These are phyloP conservation scores for Heliconius hortense DNA, from an alignment of 2,888 invertebrate species.

Conservation along the genomic window DNA sequence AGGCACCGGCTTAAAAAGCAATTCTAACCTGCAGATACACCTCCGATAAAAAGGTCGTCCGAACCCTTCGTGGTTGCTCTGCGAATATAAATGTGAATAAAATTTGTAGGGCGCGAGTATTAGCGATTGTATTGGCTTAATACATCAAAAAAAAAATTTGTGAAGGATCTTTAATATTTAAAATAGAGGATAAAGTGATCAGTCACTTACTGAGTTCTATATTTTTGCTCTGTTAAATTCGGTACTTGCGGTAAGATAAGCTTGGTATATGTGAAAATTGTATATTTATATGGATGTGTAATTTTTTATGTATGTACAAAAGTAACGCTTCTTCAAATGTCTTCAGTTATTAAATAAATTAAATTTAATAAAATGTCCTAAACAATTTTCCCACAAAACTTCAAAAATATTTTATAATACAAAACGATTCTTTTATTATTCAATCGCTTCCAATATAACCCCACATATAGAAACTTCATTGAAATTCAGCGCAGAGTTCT, in stretches of 20 bases:
- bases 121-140: slow-evolving; percentile 12
- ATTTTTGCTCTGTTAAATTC: neutral
- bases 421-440: neutral
- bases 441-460: slow-evolving; percentile 43
- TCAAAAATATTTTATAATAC: neutral
- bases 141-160: neutral
- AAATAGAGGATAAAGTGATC: neutral
- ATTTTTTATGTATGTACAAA: no score
- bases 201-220: neutral
- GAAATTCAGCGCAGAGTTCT: slow-evolving; percentile 54
- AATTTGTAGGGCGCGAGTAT: slow-evolving; percentile 41
- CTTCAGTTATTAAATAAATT: no score
- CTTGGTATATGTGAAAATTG: no score
- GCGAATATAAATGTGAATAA: slow-evolving; percentile 61
- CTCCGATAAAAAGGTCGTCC: slow-evolving; percentile 63
- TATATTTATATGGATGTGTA: no score
- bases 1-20: slow-evolving; percentile 55
- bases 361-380: no score
- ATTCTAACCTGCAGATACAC: slow-evolving; percentile 50
- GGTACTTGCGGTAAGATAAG: no score
- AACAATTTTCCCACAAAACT: neutral
- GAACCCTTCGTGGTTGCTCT: slow-evolving; percentile 48
- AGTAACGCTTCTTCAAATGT: no score
- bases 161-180: neutral
- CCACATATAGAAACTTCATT: slow-evolving; percentile 51